Conservation (phyloP, 2,113 vertebrate species). For the Spilogale gracilis region DNA sequence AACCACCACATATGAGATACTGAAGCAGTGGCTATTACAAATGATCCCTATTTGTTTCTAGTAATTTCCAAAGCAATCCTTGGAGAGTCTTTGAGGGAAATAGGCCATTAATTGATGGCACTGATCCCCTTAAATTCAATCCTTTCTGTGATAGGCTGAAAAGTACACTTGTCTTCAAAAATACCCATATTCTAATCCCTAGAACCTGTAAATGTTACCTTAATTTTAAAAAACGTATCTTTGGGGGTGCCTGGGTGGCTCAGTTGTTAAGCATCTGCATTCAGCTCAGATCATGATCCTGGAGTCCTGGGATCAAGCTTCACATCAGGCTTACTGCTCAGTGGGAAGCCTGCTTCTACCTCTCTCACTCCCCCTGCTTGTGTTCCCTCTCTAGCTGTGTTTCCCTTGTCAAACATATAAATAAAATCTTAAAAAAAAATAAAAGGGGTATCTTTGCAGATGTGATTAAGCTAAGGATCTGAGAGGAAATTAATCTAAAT, state of each 20-base stretch:
- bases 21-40: neutral
- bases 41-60: neutral
- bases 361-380: too few relatives aligned
- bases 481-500: neutral
- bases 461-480: neutral
- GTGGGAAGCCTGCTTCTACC: too few relatives aligned
- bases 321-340: too few relatives aligned
- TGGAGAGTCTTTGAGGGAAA: neutral
- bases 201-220: neutral
- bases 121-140: neutral
- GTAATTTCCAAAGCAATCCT: neutral
- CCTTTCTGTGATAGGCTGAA: neutral
- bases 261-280: too few relatives aligned
- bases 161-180: neutral
- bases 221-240: neutral
- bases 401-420: too few relatives aligned
- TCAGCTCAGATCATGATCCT: too few relatives aligned
- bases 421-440: too few relatives aligned
- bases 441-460: neutral
- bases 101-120: too few relatives aligned
- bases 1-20: neutral
- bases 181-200: neutral
- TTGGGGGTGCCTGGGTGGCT: too few relatives aligned
- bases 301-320: too few relatives aligned
- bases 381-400: too few relatives aligned